Percentiles rank a stretch among this genome's conserved stretches.
Evolutionary conservation across 2,797 vertebrate genomes (phyloP).

Genomic region (Kryptopterus vitreolus): DNA sequence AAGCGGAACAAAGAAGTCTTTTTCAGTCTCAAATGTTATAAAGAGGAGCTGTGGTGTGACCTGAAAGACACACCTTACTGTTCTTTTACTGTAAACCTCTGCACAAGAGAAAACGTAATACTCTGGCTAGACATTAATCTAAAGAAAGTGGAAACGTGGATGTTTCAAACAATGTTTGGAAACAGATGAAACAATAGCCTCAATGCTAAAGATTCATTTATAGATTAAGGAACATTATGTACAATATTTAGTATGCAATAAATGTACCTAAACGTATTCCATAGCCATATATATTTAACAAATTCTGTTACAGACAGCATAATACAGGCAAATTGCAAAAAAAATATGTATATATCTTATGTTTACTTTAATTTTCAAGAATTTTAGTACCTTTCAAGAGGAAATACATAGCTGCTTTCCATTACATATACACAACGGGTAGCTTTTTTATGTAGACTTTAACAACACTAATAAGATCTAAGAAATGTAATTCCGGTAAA

Average conservation of each 20-base stretch:
- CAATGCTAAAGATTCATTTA: not conserved
- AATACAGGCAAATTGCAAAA: not conserved
- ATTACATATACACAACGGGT: not conserved
- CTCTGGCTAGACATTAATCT: not conserved
- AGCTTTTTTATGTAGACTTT: not conserved
- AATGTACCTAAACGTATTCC: not conserved
- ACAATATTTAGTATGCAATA: not conserved
- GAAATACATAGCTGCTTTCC: not conserved
- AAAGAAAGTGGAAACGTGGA: not conserved
- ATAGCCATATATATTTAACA: not conserved
- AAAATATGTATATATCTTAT: too few species aligned
- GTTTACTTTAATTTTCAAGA: not conserved
- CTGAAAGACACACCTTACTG: slow-evolving; percentile 33
- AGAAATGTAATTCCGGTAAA: not conserved
- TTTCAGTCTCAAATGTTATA: slow-evolving; percentile 29
- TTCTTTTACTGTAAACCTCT: slow-evolving; percentile 15
- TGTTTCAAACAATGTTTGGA: not conserved
- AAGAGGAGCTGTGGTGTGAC: slow-evolving; percentile 30
- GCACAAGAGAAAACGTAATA: slow-evolving; percentile 5
- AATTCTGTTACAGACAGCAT: not conserved
- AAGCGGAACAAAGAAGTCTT: slow-evolving; percentile 44
- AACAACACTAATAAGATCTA: not conserved
- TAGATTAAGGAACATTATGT: not conserved
- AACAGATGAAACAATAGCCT: not conserved
- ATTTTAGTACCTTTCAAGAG: not conserved